Evolutionary conservation across 2,113 vertebrate species (phyloP).

Genomic region (Suncus etruscus): DNA sequence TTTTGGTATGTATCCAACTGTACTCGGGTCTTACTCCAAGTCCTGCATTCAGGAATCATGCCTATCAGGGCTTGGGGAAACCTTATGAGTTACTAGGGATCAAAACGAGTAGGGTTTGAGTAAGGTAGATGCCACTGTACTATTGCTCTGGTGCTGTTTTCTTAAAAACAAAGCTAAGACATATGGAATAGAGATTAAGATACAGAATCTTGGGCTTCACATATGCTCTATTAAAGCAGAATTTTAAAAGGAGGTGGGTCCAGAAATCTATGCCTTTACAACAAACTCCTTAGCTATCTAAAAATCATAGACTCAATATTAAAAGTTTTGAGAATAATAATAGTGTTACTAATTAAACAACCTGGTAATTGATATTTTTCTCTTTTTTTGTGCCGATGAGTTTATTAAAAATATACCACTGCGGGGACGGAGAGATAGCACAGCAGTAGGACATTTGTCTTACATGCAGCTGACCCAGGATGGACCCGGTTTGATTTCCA

Average conservation of each 20-base stretch:
- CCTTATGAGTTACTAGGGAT: no score
- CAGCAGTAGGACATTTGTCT: no score
- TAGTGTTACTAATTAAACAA: not conserved
- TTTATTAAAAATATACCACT: slow-evolving; percentile 68
- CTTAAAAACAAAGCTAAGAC: slow-evolving; percentile 10
- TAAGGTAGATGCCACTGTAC: no score
- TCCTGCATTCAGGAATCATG: no score
- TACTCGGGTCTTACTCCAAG: no score
- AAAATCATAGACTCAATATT: slow-evolving; percentile 11
- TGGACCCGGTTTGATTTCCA: no score
- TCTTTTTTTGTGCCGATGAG: not conserved
- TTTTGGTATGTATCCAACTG: no score
- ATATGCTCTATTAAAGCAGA: not conserved
- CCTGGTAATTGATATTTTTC: not conserved
- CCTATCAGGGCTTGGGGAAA: no score
- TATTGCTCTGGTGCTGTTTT: slow-evolving; percentile 11
- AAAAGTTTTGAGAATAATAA: slow-evolving; percentile 43
- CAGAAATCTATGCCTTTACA: not conserved
- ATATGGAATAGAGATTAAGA: not conserved
- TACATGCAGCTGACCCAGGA: no score
- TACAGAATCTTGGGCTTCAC: not conserved
- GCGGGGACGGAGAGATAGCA: no score
- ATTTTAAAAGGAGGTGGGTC: not conserved
- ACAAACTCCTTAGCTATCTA: no score
- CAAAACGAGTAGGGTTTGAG: no score